Percentiles rank a stretch among this genome's conserved stretches.
Conservation (phyloP, 2,113 vertebrate genomes). For the Psittacus erithacus region DNA sequence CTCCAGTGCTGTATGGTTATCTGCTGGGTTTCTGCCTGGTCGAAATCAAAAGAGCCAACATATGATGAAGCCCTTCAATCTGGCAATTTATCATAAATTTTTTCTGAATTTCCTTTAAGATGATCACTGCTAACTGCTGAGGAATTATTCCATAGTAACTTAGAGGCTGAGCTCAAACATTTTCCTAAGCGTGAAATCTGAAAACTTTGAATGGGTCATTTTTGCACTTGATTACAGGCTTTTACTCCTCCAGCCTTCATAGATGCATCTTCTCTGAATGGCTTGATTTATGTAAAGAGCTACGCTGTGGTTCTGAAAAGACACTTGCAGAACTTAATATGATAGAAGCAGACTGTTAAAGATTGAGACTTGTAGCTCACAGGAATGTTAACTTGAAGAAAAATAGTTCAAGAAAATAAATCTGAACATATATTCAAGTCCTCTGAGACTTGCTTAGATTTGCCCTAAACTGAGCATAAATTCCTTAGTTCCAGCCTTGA, state of each 20-base stretch:
- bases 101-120: slow-evolving; percentile 22
- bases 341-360: neutral
- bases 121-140: neutral
- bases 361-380: neutral
- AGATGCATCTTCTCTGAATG: neutral
- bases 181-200: neutral
- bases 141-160: neutral
- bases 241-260: neutral
- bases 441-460: neutral
- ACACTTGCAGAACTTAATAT: neutral
- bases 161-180: neutral
- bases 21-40: neutral
- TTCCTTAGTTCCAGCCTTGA: neutral
- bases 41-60: neutral
- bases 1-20: neutral
- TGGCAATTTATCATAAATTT: neutral
- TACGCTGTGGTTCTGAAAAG: neutral
- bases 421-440: neutral
- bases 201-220: neutral
- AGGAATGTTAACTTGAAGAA: neutral
- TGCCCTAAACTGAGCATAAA: neutral
- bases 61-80: neutral
- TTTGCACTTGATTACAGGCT: neutral
- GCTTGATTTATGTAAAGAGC: neutral
- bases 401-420: neutral